Evolutionary conservation across 2,113 vertebrate genomes (phyloP).

Genomic region (Cyphomyrus plagiostoma): DNA sequence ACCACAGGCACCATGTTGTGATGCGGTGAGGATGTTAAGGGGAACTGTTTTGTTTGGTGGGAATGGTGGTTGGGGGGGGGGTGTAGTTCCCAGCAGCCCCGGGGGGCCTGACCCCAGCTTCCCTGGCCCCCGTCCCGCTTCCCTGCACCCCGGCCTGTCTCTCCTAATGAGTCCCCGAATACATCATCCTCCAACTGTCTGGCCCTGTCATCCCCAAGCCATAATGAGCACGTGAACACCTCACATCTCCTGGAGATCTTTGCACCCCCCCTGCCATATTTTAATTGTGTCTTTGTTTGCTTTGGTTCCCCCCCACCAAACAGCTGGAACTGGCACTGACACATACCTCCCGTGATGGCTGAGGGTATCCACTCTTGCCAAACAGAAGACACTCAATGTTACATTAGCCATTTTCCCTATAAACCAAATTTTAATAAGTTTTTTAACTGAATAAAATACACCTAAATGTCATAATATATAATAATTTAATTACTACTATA

Average conservation of each 20-base stretch:
- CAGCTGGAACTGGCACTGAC: conserved; percentile 9
- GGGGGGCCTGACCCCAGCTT: conserved; percentile 47
- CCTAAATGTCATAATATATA: conserved; percentile 31
- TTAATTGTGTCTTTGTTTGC: conserved; percentile 60
- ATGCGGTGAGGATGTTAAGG: neutral
- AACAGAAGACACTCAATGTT: conserved; percentile 8
- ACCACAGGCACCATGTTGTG: neutral
- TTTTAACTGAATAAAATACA: conserved; percentile 26
- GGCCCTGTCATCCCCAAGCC: conserved; percentile 39
- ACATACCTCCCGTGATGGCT: conserved; percentile 33
- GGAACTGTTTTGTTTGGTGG: neutral
- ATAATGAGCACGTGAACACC: conserved; percentile 46
- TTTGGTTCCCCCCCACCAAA: conserved; percentile 15
- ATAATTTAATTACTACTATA: conserved; percentile 31
- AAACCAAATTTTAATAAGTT: neutral
- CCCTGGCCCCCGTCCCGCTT: conserved; percentile 50
- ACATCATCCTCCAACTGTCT: conserved; percentile 46
- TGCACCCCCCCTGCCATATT: conserved; percentile 20
- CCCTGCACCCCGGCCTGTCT: conserved; percentile 49
- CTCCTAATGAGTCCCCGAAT: conserved; percentile 60
- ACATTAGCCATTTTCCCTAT: neutral
- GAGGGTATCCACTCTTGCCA: neutral
- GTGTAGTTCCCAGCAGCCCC: conserved; percentile 1
- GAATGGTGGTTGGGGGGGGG: neutral
- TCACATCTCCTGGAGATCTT: conserved; percentile 34